phyloP scores from a whole-genome alignment of 2,888 invertebrate species.

The Dryadula phaetusa region DNA sequence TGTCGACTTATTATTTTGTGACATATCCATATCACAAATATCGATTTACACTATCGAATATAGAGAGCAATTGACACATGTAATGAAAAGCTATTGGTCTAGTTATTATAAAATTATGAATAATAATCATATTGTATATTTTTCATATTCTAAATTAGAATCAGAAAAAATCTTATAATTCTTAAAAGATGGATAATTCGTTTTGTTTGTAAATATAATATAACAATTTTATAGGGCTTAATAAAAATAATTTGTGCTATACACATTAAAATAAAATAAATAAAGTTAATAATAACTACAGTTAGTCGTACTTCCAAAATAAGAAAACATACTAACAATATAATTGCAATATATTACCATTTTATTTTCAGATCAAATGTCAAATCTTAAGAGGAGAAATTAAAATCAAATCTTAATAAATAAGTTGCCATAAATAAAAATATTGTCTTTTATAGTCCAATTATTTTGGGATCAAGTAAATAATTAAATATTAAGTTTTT shows the following conservation, averaged over 20 bases:
- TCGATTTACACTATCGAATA: neutral
- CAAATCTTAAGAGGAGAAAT: neutral
- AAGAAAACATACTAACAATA: slow-evolving; percentile 26
- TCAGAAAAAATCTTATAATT: neutral
- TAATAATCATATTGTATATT: no score
- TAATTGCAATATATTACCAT: slow-evolving; percentile 22
- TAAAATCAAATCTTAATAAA: slow-evolving; percentile 1
- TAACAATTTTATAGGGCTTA: neutral
- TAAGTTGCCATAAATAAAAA: slow-evolving; percentile 5
- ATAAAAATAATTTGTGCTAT: slow-evolving; percentile 6
- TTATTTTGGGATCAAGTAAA: neutral
- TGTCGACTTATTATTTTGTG: no score
- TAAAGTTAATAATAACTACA: slow-evolving; percentile 1
- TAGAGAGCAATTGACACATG: neutral
- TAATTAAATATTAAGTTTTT: neutral
- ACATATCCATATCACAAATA: neutral
- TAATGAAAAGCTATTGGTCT: neutral
- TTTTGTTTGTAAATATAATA: neutral
- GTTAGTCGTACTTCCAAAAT: slow-evolving; percentile 6
- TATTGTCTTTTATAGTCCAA: neutral
- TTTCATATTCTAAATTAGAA: no score
- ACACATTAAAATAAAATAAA: slow-evolving; percentile 8
- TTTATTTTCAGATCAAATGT: slow-evolving; percentile 1
- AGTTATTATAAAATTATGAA: neutral
- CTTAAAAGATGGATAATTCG: neutral